Percentiles rank a stretch among this genome's conserved stretches.
These are phyloP conservation scores for Hypercompe scribonia DNA, from an alignment of 2,888 invertebrate species.

Conservation along the genomic window DNA sequence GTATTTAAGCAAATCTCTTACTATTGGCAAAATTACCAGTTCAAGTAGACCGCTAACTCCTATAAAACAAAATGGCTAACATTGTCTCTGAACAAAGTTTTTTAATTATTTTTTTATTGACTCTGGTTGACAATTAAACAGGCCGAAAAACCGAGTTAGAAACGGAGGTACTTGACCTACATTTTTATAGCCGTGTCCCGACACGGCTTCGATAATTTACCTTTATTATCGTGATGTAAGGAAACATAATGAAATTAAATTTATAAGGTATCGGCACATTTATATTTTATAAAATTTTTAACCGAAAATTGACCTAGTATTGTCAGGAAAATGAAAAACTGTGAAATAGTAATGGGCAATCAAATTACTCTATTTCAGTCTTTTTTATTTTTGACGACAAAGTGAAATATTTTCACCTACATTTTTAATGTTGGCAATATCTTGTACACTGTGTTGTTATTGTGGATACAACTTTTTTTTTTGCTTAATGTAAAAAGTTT, in stretches of 20 bases:
- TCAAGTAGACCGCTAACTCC: constrained; percentile 2
- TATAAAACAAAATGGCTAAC: constrained; percentile 11
- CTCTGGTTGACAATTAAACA: constrained; percentile 35
- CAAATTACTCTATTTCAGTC: too few relatives aligned
- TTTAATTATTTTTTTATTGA: constrained; percentile 44
- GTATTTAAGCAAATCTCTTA: constrained; percentile 2
- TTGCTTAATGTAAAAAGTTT: too few relatives aligned
- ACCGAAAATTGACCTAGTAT: background rate
- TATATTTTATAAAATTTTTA: background rate
- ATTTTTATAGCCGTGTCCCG: constrained; percentile 36
- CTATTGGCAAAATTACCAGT: constrained; percentile 1
- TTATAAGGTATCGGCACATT: background rate
- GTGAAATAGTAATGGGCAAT: background rate
- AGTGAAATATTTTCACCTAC: too few relatives aligned
- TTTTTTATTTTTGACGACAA: too few relatives aligned
- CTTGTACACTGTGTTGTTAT: too few relatives aligned
- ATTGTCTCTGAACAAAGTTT: constrained; percentile 21
- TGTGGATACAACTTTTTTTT: too few relatives aligned
- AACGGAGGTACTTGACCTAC: constrained; percentile 38
- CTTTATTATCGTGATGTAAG: background rate
- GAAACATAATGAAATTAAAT: constrained; percentile 15
- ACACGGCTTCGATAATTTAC: constrained; percentile 15
- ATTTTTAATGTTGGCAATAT: too few relatives aligned
- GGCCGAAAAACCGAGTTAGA: constrained; percentile 17
- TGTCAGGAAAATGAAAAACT: background rate